These are phyloP conservation scores for Lochmaea capreae DNA, from an alignment of 2,888 invertebrate species.

Conservation along the genomic window DNA sequence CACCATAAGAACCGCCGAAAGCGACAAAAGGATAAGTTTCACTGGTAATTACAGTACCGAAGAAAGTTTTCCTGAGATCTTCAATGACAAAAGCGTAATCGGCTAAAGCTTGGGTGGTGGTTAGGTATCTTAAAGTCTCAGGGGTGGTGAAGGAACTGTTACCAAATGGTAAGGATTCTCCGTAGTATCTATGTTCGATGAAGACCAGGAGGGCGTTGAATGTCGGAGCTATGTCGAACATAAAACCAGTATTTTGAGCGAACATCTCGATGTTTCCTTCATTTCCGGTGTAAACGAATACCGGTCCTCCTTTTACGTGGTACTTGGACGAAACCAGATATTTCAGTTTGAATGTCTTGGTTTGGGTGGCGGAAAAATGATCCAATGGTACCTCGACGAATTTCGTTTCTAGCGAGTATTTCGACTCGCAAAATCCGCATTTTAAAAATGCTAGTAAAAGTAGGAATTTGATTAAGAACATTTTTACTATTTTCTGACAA, in stretches of 20 bases:
- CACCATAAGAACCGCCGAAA: constrained; percentile 92
- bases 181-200: constrained; percentile 97
- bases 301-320: constrained; percentile 80
- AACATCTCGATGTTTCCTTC: constrained; percentile 93
- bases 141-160: constrained; percentile 75
- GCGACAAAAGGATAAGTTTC: constrained; percentile 82
- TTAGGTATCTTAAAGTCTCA: constrained; percentile 81
- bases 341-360: constrained; percentile 79
- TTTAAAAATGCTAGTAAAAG: background rate
- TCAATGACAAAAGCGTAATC: constrained; percentile 88
- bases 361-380: constrained; percentile 83
- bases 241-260: constrained; percentile 90
- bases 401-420: constrained; percentile 55
- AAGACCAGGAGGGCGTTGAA: constrained; percentile 87
- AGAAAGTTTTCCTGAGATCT: constrained; percentile 66
- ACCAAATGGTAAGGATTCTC: constrained; percentile 88
- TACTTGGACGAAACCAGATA: constrained; percentile 84
- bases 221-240: constrained; percentile 89
- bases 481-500: background rate
- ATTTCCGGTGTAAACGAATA: constrained; percentile 96
- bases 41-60: constrained; percentile 51
- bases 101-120: constrained; percentile 91
- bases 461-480: background rate
- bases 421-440: constrained; percentile 7
- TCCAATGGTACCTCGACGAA: constrained; percentile 79